Conservation (phyloP, 2,888 invertebrate species). For the Stenodema calcarata region DNA sequence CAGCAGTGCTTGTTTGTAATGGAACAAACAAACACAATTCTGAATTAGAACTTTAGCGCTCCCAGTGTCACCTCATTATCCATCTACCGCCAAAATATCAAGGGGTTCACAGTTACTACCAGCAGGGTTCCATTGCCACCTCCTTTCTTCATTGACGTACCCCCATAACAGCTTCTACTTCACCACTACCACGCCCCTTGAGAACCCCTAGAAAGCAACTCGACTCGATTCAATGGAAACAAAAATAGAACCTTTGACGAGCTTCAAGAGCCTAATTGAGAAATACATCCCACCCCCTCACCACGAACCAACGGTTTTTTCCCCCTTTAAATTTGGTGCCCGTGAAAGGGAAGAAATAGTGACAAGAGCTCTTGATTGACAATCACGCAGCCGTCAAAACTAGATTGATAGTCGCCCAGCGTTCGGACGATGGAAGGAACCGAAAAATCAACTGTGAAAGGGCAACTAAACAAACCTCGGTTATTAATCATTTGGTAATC, state of each 20-base stretch:
- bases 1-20: no score
- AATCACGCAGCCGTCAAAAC: conserved; percentile 7
- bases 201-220: no score
- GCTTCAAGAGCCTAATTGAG: conserved; percentile 1
- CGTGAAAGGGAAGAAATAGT: conserved; percentile 20
- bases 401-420: conserved; percentile 7
- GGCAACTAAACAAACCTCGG: not conserved
- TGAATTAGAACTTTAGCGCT: no score
- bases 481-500: not conserved
- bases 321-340: conserved; percentile 2
- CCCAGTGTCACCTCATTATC: no score
- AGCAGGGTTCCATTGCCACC: no score
- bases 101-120: no score
- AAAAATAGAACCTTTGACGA: not conserved
- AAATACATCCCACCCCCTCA: not conserved
- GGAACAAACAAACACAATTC: no score
- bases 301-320: not conserved
- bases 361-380: conserved; percentile 20
- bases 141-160: no score
- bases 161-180: no score
- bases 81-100: no score
- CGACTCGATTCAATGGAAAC: not conserved
- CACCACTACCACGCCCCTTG: no score
- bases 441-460: not conserved
- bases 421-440: not conserved